phyloP scores from a whole-genome alignment of 2,797 vertebrate species.

The Argya squamiceps region DNA sequence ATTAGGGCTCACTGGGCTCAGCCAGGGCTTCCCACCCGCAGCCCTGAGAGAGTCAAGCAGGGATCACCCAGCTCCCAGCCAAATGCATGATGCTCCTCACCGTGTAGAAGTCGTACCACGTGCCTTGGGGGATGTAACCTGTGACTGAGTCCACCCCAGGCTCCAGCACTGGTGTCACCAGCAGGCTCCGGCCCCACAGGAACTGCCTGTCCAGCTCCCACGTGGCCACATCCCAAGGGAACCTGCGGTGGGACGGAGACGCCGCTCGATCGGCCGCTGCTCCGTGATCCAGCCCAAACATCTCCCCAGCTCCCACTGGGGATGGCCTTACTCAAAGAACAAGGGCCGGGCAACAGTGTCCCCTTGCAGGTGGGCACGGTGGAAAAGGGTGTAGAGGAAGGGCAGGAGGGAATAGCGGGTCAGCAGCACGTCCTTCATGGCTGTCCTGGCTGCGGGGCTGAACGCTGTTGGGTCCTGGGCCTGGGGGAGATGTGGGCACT shows the following conservation, averaged over 20 bases:
- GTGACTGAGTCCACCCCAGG: conserved; percentile 74
- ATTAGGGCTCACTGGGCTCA: not conserved
- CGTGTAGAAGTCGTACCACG: conserved; percentile 88
- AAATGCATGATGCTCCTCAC: conserved; percentile 60
- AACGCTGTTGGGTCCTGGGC: conserved; percentile 84
- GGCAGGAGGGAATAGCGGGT: conserved; percentile 87
- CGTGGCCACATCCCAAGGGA: conserved; percentile 79
- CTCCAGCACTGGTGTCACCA: conserved; percentile 87
- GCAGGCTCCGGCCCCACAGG: conserved; percentile 85
- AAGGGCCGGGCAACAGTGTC: conserved; percentile 83
- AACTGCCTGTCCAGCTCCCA: conserved; percentile 87
- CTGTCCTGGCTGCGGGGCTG: conserved; percentile 74
- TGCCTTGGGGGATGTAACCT: conserved; percentile 83
- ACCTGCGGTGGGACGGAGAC: conserved; percentile 57
- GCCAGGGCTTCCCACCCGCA: not conserved
- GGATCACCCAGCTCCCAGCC: rapidly evolving
- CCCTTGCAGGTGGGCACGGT: conserved; percentile 81
- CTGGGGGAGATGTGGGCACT: conserved; percentile 38
- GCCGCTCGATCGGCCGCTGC: rapidly evolving
- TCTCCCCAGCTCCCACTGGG: rapidly evolving
- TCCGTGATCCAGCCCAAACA: rapidly evolving
- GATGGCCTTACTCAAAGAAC: conserved; percentile 85
- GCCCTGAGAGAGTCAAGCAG: rapidly evolving
- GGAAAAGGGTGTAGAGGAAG: conserved; percentile 87
- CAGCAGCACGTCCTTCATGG: conserved; percentile 84